Conservation (phyloP, 2,797 vertebrate genomes). For the Artibeus lituratus region DNA sequence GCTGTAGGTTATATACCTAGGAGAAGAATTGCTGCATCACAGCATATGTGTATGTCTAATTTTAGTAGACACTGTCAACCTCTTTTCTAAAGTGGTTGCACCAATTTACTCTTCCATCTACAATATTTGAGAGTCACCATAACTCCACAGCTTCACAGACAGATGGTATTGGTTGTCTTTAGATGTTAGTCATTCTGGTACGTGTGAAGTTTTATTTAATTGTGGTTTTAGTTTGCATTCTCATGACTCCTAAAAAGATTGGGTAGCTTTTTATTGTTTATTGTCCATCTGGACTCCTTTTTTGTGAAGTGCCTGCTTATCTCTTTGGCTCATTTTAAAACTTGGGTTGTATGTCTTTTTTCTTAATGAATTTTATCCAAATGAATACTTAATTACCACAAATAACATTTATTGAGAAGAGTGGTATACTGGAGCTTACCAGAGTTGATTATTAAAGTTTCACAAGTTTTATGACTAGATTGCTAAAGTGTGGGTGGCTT, state of each 20-base stretch:
- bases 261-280: background rate
- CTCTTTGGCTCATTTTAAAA: background rate
- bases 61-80: background rate
- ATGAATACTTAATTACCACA: background rate
- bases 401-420: background rate
- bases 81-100: background rate
- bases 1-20: background rate
- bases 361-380: background rate
- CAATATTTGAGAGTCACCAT: background rate
- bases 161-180: background rate
- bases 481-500: background rate
- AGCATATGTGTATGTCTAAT: background rate
- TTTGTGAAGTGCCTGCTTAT: background rate
- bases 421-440: background rate
- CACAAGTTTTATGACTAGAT: background rate
- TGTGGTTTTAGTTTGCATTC: conserved; percentile 1
- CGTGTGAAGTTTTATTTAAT: background rate
- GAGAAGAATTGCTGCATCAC: background rate
- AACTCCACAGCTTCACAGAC: background rate
- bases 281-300: background rate
- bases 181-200: background rate
- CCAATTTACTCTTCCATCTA: background rate
- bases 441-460: background rate
- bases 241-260: background rate
- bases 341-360: background rate